Conservation (phyloP, 2,797 vertebrate genomes). For the Sebastes dallii region DNA sequence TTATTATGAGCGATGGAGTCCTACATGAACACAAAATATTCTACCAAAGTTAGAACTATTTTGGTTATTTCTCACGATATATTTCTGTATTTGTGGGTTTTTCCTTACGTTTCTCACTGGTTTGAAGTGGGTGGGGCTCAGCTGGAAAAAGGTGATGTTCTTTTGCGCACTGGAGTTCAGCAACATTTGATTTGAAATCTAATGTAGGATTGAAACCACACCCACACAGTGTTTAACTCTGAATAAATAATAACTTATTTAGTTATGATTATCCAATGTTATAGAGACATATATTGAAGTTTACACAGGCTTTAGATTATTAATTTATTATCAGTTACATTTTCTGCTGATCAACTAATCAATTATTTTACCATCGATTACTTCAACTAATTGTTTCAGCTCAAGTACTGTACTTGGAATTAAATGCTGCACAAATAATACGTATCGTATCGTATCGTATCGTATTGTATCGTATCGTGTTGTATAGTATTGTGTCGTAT, state of each 20-base stretch:
- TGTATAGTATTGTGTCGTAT: too few species aligned
- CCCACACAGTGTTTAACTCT: not conserved
- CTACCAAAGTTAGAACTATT: too few species aligned
- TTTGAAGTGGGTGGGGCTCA: not conserved
- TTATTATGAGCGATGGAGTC: too few species aligned
- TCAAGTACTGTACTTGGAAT: too few species aligned
- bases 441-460: not conserved
- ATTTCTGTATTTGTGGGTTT: not conserved
- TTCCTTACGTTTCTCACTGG: not conserved
- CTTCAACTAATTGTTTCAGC: not conserved
- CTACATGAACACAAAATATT: too few species aligned
- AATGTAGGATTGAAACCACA: not conserved
- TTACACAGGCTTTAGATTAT: not conserved
- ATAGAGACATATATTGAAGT: too few species aligned
- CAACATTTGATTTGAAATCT: not conserved
- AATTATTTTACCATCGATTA: not conserved
- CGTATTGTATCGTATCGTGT: fast-evolving
- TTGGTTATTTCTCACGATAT: not conserved
- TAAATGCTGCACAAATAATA: too few species aligned
- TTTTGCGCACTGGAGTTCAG: not conserved
- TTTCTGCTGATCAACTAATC: not conserved
- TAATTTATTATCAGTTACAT: not conserved
- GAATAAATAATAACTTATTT: not conserved
- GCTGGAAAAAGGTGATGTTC: too few species aligned
- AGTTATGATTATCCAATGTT: too few species aligned